phyloP scores from a whole-genome alignment of 1,140 invertebrate species.

The Papilio dardanus region DNA sequence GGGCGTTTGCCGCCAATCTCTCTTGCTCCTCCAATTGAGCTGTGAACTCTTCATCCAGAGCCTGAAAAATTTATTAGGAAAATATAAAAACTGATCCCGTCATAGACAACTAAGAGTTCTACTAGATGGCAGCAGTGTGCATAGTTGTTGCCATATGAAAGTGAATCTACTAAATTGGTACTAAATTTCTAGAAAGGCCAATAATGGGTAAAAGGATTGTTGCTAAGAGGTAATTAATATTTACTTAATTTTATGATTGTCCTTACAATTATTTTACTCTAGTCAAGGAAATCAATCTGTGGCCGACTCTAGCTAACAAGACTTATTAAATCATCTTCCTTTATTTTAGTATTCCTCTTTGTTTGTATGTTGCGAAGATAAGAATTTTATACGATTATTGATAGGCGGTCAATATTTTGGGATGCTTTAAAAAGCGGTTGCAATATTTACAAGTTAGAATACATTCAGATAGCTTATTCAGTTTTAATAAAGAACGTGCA shows the following conservation, averaged over 20 bases:
- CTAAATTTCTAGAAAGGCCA: neutral
- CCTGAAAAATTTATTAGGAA: conserved; percentile 66
- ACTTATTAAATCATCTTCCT: too few species aligned
- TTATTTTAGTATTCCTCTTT: too few species aligned
- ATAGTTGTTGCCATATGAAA: neutral
- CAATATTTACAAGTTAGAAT: conserved; percentile 22
- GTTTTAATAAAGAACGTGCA: conserved; percentile 31
- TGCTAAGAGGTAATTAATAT: neutral
- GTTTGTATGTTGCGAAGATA: too few species aligned
- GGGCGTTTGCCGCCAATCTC: conserved; percentile 64
- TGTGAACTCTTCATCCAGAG: conserved; percentile 87
- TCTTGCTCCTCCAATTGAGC: conserved; percentile 86
- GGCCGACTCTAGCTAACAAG: too few species aligned
- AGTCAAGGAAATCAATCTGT: neutral
- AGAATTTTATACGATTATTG: neutral
- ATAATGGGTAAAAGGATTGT: neutral
- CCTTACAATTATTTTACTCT: too few species aligned
- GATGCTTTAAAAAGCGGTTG: neutral
- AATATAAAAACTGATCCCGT: too few species aligned
- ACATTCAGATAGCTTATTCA: conserved; percentile 25
- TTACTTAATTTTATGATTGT: too few species aligned
- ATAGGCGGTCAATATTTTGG: neutral
- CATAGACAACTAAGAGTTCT: too few species aligned
- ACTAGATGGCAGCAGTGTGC: too few species aligned
- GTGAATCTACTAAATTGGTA: neutral